Conservation (phyloP, 2,113 vertebrate species). For the Pogona vitticeps region DNA sequence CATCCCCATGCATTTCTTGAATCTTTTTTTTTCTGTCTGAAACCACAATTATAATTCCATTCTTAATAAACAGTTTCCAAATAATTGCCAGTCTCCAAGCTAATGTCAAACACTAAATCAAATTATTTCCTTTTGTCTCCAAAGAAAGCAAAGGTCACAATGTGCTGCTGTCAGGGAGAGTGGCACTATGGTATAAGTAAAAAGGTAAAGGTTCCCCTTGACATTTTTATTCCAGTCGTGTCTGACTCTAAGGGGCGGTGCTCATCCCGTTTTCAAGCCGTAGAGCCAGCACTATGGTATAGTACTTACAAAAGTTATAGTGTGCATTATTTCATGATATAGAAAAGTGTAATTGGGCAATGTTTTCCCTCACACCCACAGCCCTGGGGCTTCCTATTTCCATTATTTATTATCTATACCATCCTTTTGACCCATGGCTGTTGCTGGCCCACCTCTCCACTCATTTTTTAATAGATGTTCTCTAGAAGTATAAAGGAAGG, state of each 20-base stretch:
- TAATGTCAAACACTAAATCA: background rate
- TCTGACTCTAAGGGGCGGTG: too few species aligned
- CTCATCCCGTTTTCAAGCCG: too few species aligned
- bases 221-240: too few species aligned
- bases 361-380: background rate
- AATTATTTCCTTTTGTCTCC: background rate
- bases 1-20: background rate
- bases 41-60: background rate
- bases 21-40: slow-evolving; percentile 4
- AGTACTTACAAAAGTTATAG: background rate
- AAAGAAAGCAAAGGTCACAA: background rate
- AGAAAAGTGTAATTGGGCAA: background rate
- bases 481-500: background rate
- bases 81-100: background rate
- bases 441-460: background rate
- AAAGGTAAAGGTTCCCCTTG: too few species aligned
- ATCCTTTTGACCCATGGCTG: background rate
- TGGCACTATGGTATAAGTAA: too few species aligned
- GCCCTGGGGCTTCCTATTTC: too few species aligned
- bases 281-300: too few species aligned
- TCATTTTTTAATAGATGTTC: background rate
- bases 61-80: too few species aligned
- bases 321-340: background rate
- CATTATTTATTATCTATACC: too few species aligned
- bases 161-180: background rate